These are phyloP conservation scores for Platypus cylindrus DNA, from an alignment of 2,888 invertebrate species.

Conservation along the genomic window DNA sequence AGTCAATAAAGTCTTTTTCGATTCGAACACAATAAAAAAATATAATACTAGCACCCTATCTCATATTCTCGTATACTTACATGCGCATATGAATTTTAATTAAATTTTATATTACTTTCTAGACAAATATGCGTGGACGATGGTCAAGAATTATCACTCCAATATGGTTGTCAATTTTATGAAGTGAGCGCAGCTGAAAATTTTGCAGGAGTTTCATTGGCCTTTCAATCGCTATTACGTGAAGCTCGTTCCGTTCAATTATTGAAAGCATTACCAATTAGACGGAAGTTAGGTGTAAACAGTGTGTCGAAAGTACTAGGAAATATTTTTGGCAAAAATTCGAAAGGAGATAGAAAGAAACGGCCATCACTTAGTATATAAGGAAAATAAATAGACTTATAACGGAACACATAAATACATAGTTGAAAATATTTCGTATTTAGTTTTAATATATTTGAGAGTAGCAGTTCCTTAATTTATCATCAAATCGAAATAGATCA, in stretches of 20 bases:
- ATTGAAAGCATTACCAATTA: constrained; percentile 51
- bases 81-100: not conserved
- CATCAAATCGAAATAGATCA: no score
- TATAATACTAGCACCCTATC: no score
- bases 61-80: no score
- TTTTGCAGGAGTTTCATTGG: constrained; percentile 66
- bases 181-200: constrained; percentile 77
- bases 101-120: constrained; percentile 25
- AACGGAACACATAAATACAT: no score
- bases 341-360: constrained; percentile 63
- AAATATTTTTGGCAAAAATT: constrained; percentile 68
- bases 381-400: constrained; percentile 19
- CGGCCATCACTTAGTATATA: constrained; percentile 66
- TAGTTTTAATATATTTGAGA: constrained; percentile 1
- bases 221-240: constrained; percentile 61
- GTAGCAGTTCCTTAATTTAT: constrained; percentile 8
- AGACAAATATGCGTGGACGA: constrained; percentile 68
- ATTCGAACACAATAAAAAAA: no score
- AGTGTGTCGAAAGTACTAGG: constrained; percentile 68
- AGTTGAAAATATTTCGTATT: no score
- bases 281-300: constrained; percentile 62
- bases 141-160: constrained; percentile 64
- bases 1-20: no score
- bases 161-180: constrained; percentile 71
- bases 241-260: constrained; percentile 68